Conservation (phyloP, 2,888 invertebrate species). For the Patella caerulea region DNA sequence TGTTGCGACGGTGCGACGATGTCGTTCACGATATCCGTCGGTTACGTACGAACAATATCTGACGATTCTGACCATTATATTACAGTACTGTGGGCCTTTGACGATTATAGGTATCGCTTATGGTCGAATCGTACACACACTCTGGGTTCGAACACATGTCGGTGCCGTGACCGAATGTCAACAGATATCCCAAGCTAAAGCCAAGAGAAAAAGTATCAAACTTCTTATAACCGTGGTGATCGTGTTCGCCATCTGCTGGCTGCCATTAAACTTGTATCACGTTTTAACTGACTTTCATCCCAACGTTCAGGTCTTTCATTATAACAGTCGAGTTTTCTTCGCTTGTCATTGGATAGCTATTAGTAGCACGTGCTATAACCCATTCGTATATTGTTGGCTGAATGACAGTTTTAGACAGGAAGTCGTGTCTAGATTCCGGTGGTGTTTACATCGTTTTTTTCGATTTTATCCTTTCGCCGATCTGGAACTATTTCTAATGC, state of each 20-base stretch:
- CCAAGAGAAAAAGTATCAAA: conserved; percentile 72
- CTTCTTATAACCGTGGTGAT: conserved; percentile 72
- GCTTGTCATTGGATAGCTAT: conserved; percentile 73
- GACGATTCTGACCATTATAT: conserved; percentile 68
- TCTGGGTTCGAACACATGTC: conserved; percentile 67
- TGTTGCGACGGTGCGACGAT: conserved; percentile 51
- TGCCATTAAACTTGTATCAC: conserved; percentile 73
- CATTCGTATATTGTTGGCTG: conserved; percentile 74
- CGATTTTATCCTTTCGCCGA: conserved; percentile 10
- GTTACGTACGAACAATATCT: conserved; percentile 66
- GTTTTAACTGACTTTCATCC: conserved; percentile 69
- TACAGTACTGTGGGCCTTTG: conserved; percentile 72
- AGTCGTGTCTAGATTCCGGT: conserved; percentile 62
- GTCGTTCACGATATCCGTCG: conserved; percentile 67
- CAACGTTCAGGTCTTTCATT: conserved; percentile 56
- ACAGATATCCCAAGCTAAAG: conserved; percentile 65
- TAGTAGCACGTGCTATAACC: conserved; percentile 73
- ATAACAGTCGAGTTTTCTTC: conserved; percentile 70
- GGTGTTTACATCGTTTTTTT: conserved; percentile 41
- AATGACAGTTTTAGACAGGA: conserved; percentile 72
- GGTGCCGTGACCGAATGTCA: conserved; percentile 72
- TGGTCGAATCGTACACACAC: conserved; percentile 63
- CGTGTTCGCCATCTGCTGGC: conserved; percentile 72
- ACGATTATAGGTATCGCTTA: conserved; percentile 70
- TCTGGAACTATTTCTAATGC: not conserved